Conservation (phyloP, 2,113 vertebrate genomes). For the Penelope pileata region DNA sequence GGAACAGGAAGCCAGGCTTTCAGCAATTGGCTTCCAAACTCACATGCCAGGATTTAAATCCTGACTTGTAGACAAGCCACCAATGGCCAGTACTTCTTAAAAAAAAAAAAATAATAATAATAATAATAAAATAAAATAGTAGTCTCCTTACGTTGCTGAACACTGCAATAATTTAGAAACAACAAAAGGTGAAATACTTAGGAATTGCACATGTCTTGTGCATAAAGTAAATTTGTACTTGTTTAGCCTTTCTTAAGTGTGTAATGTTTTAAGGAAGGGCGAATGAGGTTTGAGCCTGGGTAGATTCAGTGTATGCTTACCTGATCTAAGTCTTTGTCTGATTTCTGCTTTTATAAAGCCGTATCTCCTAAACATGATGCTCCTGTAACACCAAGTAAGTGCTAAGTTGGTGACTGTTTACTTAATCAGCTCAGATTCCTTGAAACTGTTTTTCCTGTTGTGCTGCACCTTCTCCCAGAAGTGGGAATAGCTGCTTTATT, state of each 20-base stretch:
- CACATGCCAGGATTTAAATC: background rate
- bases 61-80: background rate
- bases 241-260: background rate
- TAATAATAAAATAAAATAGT: too few species aligned
- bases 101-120: too few species aligned
- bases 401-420: background rate
- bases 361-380: background rate
- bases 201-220: background rate
- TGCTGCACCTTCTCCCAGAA: background rate
- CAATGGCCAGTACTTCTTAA: background rate
- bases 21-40: background rate
- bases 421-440: background rate
- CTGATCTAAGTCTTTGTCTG: background rate
- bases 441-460: background rate
- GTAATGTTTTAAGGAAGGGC: background rate
- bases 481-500: background rate
- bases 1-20: background rate
- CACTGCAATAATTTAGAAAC: background rate
- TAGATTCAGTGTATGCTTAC: background rate
- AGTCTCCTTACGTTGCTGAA: background rate
- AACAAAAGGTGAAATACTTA: background rate
- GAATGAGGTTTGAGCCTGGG: background rate
- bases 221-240: background rate
- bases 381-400: background rate
- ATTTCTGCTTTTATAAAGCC: background rate